Conservation (phyloP, 2,113 vertebrate genomes). For the Malaclemys terrapin region DNA sequence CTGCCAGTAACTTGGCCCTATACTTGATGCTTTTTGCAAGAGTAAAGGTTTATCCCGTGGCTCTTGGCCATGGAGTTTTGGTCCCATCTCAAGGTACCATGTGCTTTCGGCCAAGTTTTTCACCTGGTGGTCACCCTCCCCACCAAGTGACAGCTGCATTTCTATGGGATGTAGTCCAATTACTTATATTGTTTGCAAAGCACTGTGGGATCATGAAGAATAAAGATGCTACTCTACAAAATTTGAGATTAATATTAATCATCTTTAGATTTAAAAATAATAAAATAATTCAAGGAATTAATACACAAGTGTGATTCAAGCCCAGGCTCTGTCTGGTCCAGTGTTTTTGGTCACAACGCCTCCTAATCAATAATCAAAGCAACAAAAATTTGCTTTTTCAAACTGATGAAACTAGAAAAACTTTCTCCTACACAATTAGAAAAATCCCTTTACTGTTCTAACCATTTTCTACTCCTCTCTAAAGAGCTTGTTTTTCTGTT, state of each 20-base stretch:
- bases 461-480: background rate
- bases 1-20: background rate
- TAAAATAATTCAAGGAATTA: background rate
- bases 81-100: background rate
- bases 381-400: background rate
- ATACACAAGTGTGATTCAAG: background rate
- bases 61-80: background rate
- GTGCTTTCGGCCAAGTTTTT: rapidly evolving
- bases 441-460: background rate
- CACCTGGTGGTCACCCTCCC: background rate
- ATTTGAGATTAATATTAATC: background rate
- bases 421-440: background rate
- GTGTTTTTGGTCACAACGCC: background rate
- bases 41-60: background rate
- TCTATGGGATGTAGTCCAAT: background rate
- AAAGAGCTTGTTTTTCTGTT: background rate
- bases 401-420: background rate
- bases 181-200: background rate
- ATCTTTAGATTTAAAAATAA: background rate
- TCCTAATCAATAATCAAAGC: background rate
- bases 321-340: background rate
- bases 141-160: background rate
- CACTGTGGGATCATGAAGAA: background rate
- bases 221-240: background rate
- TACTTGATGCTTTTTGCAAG: background rate